These are phyloP conservation scores for Punctoribates punctum DNA, from an alignment of 2,888 invertebrate genomes.

Conservation along the genomic window DNA sequence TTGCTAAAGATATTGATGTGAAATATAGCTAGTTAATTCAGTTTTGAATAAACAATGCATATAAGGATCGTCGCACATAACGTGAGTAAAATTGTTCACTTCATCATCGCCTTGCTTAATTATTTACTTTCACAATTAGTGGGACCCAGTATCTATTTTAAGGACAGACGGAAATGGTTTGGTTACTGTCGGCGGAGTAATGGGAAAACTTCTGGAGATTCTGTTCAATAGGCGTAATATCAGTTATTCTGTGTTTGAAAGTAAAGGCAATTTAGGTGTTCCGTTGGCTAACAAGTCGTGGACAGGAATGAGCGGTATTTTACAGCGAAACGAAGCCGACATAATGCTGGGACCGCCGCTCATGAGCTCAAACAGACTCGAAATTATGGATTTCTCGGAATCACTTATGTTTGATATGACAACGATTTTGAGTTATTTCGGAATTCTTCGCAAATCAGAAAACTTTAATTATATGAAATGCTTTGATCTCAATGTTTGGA, in stretches of 20 bases:
- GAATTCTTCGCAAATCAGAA: neutral
- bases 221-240: neutral
- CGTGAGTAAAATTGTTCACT: too few species aligned
- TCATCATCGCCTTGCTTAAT: neutral
- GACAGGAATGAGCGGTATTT: neutral
- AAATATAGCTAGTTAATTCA: too few species aligned
- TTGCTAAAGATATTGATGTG: too few species aligned
- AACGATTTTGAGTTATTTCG: neutral
- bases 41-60: too few species aligned
- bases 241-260: neutral
- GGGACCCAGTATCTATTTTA: neutral
- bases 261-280: neutral
- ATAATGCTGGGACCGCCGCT: slow-evolving; percentile 17
- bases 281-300: neutral
- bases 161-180: neutral
- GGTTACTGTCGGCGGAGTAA: neutral
- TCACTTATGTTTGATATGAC: neutral
- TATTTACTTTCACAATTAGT: neutral
- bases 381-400: slow-evolving; percentile 21
- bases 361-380: neutral
- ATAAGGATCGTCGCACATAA: too few species aligned
- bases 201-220: neutral
- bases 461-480: neutral
- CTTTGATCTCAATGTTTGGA: neutral
- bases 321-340: slow-evolving; percentile 5